These are phyloP conservation scores for Pseudomugil tenellus DNA, from an alignment of 2,797 vertebrate species.

Conservation along the genomic window DNA sequence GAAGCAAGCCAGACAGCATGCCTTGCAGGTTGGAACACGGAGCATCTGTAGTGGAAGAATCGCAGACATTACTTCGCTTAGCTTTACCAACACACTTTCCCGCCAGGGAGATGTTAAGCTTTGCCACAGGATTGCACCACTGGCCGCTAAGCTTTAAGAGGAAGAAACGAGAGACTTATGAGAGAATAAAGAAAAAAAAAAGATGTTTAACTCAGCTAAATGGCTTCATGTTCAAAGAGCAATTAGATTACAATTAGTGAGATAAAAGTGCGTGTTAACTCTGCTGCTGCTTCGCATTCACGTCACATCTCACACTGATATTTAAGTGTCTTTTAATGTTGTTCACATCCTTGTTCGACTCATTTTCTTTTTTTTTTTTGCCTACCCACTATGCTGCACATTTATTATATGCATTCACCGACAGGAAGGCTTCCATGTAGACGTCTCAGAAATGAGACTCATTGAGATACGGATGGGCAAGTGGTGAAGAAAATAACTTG, in stretches of 20 bases:
- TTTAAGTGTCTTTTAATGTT: slow-evolving; percentile 28
- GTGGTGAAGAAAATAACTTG: slow-evolving; percentile 41
- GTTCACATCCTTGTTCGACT: slow-evolving; percentile 12
- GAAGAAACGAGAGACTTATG: slow-evolving; percentile 12
- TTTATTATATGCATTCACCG: slow-evolving; percentile 2
- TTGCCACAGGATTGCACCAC: slow-evolving; percentile 48
- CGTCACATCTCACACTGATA: slow-evolving; percentile 34
- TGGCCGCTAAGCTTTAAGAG: slow-evolving; percentile 52
- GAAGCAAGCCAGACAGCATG: slow-evolving; percentile 93
- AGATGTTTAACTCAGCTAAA: slow-evolving; percentile 7
- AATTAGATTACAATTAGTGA: slow-evolving; percentile 50
- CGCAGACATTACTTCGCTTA: slow-evolving; percentile 20
- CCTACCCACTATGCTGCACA: slow-evolving; percentile 1
- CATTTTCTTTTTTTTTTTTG: slow-evolving; percentile 5
- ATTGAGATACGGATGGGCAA: slow-evolving; percentile 34
- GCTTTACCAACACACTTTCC: slow-evolving; percentile 40
- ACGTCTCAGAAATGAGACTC: slow-evolving; percentile 46
- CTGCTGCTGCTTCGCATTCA: slow-evolving; percentile 34
- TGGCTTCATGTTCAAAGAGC: slow-evolving; percentile 32
- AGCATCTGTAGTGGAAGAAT: slow-evolving; percentile 80
- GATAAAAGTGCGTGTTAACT: slow-evolving; percentile 43
- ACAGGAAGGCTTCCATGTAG: slow-evolving; percentile 18
- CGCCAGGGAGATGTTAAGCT: slow-evolving; percentile 62
- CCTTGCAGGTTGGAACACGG: slow-evolving; percentile 94
- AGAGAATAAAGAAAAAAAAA: neutral